Evolutionary conservation across 2,888 invertebrate genomes (phyloP).

Genomic region (Zonitis immaculata): DNA sequence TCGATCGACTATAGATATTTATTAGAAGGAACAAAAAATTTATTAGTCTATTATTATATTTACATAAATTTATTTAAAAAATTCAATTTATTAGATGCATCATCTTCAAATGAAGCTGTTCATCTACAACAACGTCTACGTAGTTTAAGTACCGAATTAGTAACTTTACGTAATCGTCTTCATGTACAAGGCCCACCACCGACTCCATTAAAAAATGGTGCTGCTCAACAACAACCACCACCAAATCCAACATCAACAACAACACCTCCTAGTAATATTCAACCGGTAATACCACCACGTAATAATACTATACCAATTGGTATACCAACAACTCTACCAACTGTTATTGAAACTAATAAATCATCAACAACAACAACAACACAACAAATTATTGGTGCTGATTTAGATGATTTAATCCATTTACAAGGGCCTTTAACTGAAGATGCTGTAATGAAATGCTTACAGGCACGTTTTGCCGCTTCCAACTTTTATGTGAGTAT

Average conservation of each 20-base stretch:
- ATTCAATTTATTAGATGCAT: no score
- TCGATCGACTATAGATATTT: conserved; percentile 10
- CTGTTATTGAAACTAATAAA: conserved; percentile 20
- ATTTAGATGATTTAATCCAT: conserved; percentile 88
- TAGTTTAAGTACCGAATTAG: conserved; percentile 86
- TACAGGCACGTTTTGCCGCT: conserved; percentile 84
- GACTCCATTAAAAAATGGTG: conserved; percentile 48
- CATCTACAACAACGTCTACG: conserved; percentile 87
- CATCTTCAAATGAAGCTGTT: conserved; percentile 90
- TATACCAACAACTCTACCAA: conserved; percentile 9
- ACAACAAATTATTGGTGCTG: conserved; percentile 42
- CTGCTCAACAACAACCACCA: conserved; percentile 35
- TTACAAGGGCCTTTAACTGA: conserved; percentile 89
- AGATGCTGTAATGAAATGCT: conserved; percentile 86
- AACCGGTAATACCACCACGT: conserved; percentile 46
- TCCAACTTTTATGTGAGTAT: conserved; percentile 82
- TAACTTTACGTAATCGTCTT: conserved; percentile 83
- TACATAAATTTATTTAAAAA: neutral
- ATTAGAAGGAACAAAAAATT: conserved; percentile 5
- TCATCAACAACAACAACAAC: conserved; percentile 7
- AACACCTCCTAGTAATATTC: conserved; percentile 41
- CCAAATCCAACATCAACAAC: conserved; percentile 29
- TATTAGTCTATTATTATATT: no score
- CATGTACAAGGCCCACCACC: conserved; percentile 64
- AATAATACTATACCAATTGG: conserved; percentile 28